Base-by-base conservation (phyloP, 2,888 invertebrate genomes). In the Autographa gamma region DNA sequence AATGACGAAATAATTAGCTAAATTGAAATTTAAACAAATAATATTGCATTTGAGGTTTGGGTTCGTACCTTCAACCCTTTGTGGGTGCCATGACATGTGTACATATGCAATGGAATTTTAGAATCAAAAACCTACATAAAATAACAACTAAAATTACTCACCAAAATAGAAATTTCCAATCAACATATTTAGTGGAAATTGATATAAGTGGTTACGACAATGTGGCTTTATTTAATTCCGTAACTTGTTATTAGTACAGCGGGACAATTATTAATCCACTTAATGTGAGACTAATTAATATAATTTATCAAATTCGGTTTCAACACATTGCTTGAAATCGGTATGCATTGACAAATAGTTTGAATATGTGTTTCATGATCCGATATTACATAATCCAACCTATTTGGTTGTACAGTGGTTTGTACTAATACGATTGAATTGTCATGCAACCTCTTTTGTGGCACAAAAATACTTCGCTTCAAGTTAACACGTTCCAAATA, bases 291-390 rank as follows among this genome's bases (percentile, higher is more conserved):
- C 52, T 61, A 67, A 74, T 74, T 52, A 66, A 62, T 73, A 41
- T 34, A 48, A 63, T 78, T 74, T 48, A 67, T 78, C 74, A 74
- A 67, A 74, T 66, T 73, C 52, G 34, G 60, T 63, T 64, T 54
- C 18, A 25, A 54, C 43, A 58, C 34, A 74, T 63, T 61, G 58
- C 43, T 67, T 38, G 60, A 52, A 38, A 77, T 78, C 65, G 6
- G 19, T 31, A 43, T 43, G 41, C n/a, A 59, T 56, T 19, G 60
- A 41, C 34, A 54, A 73, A 77, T 60, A 48, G 56, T 38, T 32
- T 60, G 61, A 56, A 61, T 56, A 56, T 18, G 19, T 13, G 25
- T 56, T 56, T 56, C 25, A 18, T 7, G 25, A 13, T 56, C 5
- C 11, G 25, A 48, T 48, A 48, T 48, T 48, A n/a, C n/a, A n/a